A percentile compares a stretch with the other conserved stretches of the same genome.
Conservation (phyloP, 2,888 invertebrate genomes). For the Sarcophaga carnaria region DNA sequence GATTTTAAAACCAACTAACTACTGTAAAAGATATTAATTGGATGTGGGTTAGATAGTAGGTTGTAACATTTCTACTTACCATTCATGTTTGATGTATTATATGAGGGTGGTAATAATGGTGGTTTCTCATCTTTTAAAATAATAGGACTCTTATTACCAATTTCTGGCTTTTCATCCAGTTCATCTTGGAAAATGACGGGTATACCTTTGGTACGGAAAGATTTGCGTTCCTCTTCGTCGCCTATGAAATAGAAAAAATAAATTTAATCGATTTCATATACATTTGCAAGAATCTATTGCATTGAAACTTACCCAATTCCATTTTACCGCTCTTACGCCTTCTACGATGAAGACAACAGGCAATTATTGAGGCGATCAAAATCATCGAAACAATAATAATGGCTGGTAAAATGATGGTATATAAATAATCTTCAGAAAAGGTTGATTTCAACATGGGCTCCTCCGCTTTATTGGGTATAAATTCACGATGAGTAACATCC, state of each 20-base stretch:
- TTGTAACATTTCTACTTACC: constrained; percentile 72
- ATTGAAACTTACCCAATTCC: constrained; percentile 84
- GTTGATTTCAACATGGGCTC: constrained; percentile 80
- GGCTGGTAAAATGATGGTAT: constrained; percentile 94
- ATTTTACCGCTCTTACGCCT: constrained; percentile 92
- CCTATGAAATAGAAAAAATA: constrained; percentile 78
- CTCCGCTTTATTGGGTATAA: constrained; percentile 77
- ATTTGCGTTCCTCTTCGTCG: constrained; percentile 91
- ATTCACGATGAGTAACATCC: constrained; percentile 77
- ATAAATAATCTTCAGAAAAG: constrained; percentile 86
- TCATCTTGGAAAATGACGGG: constrained; percentile 99
- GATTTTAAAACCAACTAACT: constrained; percentile 63
- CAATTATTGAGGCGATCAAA: constrained; percentile 92
- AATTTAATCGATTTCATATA: not conserved
- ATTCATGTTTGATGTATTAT: constrained; percentile 81
- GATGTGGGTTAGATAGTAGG: not conserved
- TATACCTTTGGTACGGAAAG: constrained; percentile 92
- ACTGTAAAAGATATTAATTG: constrained; percentile 21
- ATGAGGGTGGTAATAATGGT: constrained; percentile 90
- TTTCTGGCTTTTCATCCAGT: constrained; percentile 94
- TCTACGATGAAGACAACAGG: constrained; percentile 92
- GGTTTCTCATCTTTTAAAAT: constrained; percentile 98
- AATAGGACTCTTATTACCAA: constrained; percentile 94
- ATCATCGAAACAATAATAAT: constrained; percentile 94
- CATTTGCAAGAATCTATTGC: no score